Base-by-base conservation (phyloP, 2,888 invertebrate genomes). In the Pandemis cinnamomeana region DNA sequence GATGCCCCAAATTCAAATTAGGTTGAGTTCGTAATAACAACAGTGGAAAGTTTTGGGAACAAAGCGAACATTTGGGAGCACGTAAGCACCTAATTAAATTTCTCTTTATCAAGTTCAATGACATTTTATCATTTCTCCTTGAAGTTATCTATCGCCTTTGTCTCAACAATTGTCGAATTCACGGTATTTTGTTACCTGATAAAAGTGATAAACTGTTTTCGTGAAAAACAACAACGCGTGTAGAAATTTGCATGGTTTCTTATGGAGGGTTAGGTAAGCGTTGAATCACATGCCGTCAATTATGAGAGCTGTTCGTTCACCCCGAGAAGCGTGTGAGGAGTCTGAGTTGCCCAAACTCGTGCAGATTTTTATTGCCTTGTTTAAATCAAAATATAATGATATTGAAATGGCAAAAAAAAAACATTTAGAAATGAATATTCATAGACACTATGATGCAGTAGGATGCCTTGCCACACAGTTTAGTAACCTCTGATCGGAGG, bases 61-160 rank as follows among this genome's bases (percentile, higher is more conserved):
- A 72, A 75, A 72, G 66, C 66, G 46, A 67, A 51, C 69, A 66
- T 71, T 74, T 69, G 70, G 70, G 71, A 68, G 53, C 63, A 71
- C 76, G 76, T 75, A 69, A 75, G 75, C 69, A 46, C 74, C 76
- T 71, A 77, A 79, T 81, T 79, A 76, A 85, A 85, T 85, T 86
- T 85, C 79, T 83, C 81, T 85, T 88, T 89, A 89, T 89, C 87
- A 89, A 89, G 93, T 91, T 92, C 91, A 89, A 82, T 86, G 89
- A 90, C 92, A 84, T 81, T 85, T 91, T 89, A 93, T 92, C 92
- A 81, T 81, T 83, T 91, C 82, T 81, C 93, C 93, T 93, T 93
- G 93, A 87, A 87, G 79, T 88, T 89, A 89, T 92, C 89, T 89
- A 89, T 92, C 89, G 79, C 79, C 75, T 78, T 86, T 83, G 83